A percentile compares a stretch with the other conserved stretches of the same genome.
phyloP scores from a whole-genome alignment of 2,113 vertebrate species.

The Scartelaos histophorus region DNA sequence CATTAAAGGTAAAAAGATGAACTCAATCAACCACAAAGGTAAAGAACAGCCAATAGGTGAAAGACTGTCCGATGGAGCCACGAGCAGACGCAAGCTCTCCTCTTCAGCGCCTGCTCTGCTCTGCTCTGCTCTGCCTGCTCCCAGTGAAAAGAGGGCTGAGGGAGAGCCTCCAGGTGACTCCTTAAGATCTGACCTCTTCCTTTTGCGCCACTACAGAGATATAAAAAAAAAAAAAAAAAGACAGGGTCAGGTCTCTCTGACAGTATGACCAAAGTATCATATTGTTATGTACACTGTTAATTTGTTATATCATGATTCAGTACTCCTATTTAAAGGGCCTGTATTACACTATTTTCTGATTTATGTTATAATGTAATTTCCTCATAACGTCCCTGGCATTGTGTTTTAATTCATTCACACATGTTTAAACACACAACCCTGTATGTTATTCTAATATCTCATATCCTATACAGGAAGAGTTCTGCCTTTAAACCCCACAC shows the following conservation, averaged over 20 bases:
- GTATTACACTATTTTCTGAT: no score
- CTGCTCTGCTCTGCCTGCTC: constrained; percentile 50
- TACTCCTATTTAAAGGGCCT: no score
- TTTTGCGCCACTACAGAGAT: constrained; percentile 57
- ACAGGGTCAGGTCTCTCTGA: background rate
- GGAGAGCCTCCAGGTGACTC: constrained; percentile 75
- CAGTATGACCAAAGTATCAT: background rate
- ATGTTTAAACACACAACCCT: no score
- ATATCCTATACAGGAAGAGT: no score
- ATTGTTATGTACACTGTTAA: no score
- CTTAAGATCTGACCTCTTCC: constrained; percentile 69
- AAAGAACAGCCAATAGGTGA: constrained; percentile 53
- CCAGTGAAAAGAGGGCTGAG: constrained; percentile 70
- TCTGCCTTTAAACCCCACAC: no score
- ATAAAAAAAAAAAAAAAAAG: background rate
- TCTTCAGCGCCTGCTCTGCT: constrained; percentile 50
- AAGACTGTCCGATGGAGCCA: constrained; percentile 71
- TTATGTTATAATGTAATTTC: no score
- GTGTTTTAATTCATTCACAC: no score
- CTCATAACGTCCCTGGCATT: no score
- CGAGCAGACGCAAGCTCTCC: constrained; percentile 68
- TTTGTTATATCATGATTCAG: no score
- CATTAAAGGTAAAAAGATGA: constrained; percentile 70
- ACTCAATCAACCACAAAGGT: constrained; percentile 58
- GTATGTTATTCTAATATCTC: no score